phyloP scores from a whole-genome alignment of 2,888 invertebrate species.

The Epirrhoe alternata region DNA sequence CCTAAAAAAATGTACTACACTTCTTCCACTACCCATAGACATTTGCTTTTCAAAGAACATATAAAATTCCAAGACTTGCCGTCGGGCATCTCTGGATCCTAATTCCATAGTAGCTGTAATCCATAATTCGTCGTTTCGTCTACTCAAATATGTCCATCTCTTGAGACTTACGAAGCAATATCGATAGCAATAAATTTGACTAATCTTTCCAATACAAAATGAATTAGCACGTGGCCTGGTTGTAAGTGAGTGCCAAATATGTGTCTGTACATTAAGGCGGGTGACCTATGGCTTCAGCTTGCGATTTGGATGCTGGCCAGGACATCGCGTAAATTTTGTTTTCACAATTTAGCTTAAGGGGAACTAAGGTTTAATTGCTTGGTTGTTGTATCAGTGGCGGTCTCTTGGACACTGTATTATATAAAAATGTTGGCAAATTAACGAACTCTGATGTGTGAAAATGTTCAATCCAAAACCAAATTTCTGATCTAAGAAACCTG shows the following conservation, averaged over 20 bases:
- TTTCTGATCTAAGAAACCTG: too few relatives aligned
- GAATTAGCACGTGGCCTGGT: slow-evolving; percentile 24
- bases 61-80: too few relatives aligned
- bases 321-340: slow-evolving; percentile 36
- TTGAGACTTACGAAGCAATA: neutral
- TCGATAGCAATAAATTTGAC: slow-evolving; percentile 9
- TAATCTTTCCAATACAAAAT: slow-evolving; percentile 27
- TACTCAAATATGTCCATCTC: too few relatives aligned
- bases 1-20: too few relatives aligned
- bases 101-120: too few relatives aligned
- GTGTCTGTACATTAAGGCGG: slow-evolving; percentile 35
- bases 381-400: neutral
- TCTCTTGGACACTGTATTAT: neutral
- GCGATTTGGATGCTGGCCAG: slow-evolving; percentile 33
- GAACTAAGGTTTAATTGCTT: slow-evolving; percentile 16
- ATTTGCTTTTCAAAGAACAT: too few relatives aligned
- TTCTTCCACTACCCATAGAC: too few relatives aligned
- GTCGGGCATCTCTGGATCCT: too few relatives aligned
- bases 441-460: too few relatives aligned
- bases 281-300: slow-evolving; percentile 34
- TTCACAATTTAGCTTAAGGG: slow-evolving; percentile 29
- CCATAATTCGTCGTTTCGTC: too few relatives aligned
- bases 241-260: slow-evolving; percentile 36
- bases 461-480: too few relatives aligned
- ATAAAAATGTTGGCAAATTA: too few relatives aligned